phyloP scores from a whole-genome alignment of 2,888 invertebrate species.

The Orchesella flavescens region DNA sequence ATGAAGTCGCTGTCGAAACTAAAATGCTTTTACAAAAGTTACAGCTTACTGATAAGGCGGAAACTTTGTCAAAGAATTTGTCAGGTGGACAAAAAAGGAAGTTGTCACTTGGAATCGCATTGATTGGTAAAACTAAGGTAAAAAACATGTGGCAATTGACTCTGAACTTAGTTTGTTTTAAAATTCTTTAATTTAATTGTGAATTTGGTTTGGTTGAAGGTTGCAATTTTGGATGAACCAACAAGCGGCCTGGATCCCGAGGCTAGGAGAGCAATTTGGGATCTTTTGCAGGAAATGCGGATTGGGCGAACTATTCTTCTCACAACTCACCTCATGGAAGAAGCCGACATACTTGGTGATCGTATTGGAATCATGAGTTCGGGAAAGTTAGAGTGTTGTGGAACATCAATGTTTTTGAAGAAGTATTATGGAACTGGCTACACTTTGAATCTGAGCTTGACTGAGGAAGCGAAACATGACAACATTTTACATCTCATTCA shows the following conservation, averaged over 20 bases:
- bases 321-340: conserved; percentile 86
- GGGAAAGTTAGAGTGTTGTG: conserved; percentile 85
- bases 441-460: conserved; percentile 74
- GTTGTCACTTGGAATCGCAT: conserved; percentile 88
- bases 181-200: too few species aligned
- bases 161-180: too few species aligned
- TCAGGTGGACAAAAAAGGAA: conserved; percentile 97
- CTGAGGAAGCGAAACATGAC: too few species aligned
- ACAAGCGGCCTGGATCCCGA: conserved; percentile 78
- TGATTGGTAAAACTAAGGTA: conserved; percentile 79
- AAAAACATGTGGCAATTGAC: too few species aligned
- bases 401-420: conserved; percentile 89
- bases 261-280: conserved; percentile 81
- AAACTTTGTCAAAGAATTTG: conserved; percentile 79
- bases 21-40: conserved; percentile 79
- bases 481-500: not conserved
- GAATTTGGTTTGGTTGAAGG: not conserved
- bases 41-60: conserved; percentile 80
- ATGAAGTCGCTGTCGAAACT: too few species aligned
- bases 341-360: conserved; percentile 93
- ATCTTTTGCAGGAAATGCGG: conserved; percentile 81
- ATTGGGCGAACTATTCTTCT: conserved; percentile 87
- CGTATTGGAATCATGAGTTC: conserved; percentile 88
- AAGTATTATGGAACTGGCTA: conserved; percentile 74
- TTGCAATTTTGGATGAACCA: conserved; percentile 77